Percentiles rank a stretch among this genome's conserved stretches.
Conservation (phyloP, 2,797 vertebrate species). For the Moxostoma hubbsi region DNA sequence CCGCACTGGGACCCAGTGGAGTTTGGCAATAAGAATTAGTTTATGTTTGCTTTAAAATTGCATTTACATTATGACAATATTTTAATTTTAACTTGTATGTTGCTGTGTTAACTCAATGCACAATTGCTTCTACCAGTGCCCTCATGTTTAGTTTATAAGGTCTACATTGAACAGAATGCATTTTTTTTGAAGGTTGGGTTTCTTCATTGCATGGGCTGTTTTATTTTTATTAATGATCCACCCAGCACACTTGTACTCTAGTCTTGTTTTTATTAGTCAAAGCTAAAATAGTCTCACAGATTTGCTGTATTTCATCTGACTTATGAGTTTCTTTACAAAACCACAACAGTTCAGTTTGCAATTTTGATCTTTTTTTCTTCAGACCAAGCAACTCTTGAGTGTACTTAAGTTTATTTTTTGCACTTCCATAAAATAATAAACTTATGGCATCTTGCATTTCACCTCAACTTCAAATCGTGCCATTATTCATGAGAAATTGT, state of each 20-base stretch:
- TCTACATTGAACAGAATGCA: not conserved
- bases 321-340: not conserved
- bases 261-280: not conserved
- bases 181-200: not conserved
- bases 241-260: not conserved
- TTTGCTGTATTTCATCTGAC: not conserved
- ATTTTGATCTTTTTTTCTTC: not conserved
- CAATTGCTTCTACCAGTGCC: too few relatives aligned
- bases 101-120: too few relatives aligned
- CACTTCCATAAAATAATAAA: conserved; percentile 3
- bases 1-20: not conserved
- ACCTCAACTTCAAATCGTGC: not conserved
- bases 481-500: not conserved
- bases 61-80: not conserved
- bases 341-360: not conserved
- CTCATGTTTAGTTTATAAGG: not conserved
- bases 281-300: not conserved
- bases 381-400: not conserved
- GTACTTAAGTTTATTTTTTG: not conserved
- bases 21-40: not conserved
- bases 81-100: too few relatives aligned
- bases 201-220: not conserved
- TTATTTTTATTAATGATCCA: not conserved
- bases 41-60: not conserved
- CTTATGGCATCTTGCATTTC: not conserved